These are phyloP conservation scores for Arizona elegans DNA, from an alignment of 2,113 vertebrate species.

Conservation along the genomic window DNA sequence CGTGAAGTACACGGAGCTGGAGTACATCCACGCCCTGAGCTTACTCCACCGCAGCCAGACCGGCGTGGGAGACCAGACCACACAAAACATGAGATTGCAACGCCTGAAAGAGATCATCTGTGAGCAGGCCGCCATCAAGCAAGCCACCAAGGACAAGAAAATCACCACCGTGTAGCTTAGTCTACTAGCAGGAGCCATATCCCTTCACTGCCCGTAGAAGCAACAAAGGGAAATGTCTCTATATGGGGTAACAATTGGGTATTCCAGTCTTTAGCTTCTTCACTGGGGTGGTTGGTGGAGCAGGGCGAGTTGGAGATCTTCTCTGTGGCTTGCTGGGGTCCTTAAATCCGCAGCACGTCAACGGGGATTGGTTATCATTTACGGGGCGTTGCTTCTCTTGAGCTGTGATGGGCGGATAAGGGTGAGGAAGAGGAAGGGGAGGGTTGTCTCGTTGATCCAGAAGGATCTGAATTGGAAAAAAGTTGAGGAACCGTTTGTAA, in stretches of 20 bases:
- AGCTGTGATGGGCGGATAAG: no score
- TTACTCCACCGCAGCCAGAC: constrained; percentile 96
- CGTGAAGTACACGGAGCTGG: constrained; percentile 95
- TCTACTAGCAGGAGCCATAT: rapidly evolving
- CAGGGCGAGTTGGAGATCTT: not conserved
- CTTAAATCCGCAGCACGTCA: no score
- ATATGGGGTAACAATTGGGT: not conserved
- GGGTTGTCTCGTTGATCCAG: no score
- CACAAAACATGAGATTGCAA: constrained; percentile 91
- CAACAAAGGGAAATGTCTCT: no score
- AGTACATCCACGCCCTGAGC: constrained; percentile 93
- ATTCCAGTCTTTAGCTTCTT: not conserved
- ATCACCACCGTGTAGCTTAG: constrained; percentile 87
- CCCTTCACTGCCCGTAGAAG: not conserved
- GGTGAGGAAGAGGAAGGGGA: no score
- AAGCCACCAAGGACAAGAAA: constrained; percentile 98
- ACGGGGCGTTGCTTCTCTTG: not conserved
- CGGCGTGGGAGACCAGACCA: constrained; percentile 90
- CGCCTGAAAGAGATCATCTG: constrained; percentile 97
- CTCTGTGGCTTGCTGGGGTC: not conserved
- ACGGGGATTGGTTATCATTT: not conserved
- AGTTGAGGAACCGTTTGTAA: not conserved
- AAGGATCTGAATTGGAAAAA: not conserved
- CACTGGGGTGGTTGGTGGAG: not conserved
- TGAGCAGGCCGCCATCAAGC: constrained; percentile 96